Base-by-base conservation (phyloP, 2,888 invertebrate genomes). In the Drosophila parthenogenetica region DNA sequence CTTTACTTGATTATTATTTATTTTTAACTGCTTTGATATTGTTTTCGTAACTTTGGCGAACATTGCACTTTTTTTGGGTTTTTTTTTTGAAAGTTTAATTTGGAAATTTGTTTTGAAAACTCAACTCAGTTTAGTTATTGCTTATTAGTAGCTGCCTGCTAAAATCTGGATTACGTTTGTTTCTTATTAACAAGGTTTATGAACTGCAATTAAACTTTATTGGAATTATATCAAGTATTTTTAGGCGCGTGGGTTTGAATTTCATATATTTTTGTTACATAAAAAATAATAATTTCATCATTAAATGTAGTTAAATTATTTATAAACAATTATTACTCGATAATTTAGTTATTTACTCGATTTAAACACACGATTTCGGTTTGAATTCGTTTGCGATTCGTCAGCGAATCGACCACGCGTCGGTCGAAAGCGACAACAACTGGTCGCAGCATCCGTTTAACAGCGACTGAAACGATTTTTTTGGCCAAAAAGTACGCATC, bases 391-490 rank as follows among this genome's bases (percentile, higher is more conserved):
- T 45, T 49, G 22, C 58, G 50, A 61, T 25, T 73, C 63, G 65
- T 63, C 59, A 13, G 71, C 53, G 29, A 62, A 62, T 62, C 80
- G 81, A 58, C 73, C 79, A 64, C 75, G 79, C 64, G 73, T 50
- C 72, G 80, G 69, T 62, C 82, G 62, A 75, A 72, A 73, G 80
- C 88, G 82, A 76, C 73, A 73, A 61, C 80, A 79, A 86, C 83
- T 82, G 73, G 65, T 53, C 83, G 77, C 82, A 82, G 89, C 82
- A 88, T 82, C 82, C 82, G 89, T 29, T 53, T 73, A 74, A 79
- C 79, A 88, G 70, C 71, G 69, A 82, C 87, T 82, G 69, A 73
- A 35, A 35, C 29, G 29, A 29, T 35, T 13, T 53, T 85, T 73
- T 73, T 79, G 80, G 77, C 73, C 61, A 86, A 70, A 29, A 57